Base-by-base conservation (phyloP, 2,113 vertebrate genomes). In the Crotalus horridus region DNA sequence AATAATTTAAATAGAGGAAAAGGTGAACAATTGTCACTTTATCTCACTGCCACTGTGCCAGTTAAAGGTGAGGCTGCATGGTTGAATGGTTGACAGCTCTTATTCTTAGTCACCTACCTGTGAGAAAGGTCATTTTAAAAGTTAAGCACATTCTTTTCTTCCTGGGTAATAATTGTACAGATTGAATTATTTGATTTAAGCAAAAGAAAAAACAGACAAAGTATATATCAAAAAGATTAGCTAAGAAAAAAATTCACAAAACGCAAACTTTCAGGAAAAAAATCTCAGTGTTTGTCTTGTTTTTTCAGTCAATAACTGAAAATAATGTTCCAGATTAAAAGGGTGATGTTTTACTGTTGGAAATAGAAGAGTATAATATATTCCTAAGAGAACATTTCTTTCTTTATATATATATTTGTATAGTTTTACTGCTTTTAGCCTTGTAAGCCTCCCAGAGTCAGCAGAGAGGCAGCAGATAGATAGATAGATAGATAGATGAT, bases 231-330 rank as follows among this genome's bases (percentile, higher is more conserved):
- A 53, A 61, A 61, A 48, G 92, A 17, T 54, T 91, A 94, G 95
- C 51, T 92, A 87, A 88, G 29, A 90, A 95, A 81, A 56, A 93
- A 91, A 88, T 39, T 92, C 94, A 8, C 15, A 64, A 61, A 81
- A 89, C 94, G 92, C 81, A 93, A 95, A 85, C 81, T 21, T 93
- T 90, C n/a, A 91, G 90, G 69, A 94, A 95, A 94, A 58, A 92
- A 39, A 29, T 94, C 55, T 13, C 15, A 90, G 56, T 3, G 10
- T 69, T 21, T 95, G 89, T 53, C 89, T 48, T 94, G 92, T 93
- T 93, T 29, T 58, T 94, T 69, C 61, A 48, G 92, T 59, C 85
- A 23, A 13, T 64, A 94, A 88, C 51, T 89, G 17, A 29, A 39
- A 74, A 48, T 61, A 87, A 89, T 55, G 54, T 85, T 89, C 39